A percentile compares a stretch with the other conserved stretches of the same genome.
These are phyloP conservation scores for Macrosoma leucophasiata DNA, from an alignment of 2,888 invertebrate species.

Conservation along the genomic window DNA sequence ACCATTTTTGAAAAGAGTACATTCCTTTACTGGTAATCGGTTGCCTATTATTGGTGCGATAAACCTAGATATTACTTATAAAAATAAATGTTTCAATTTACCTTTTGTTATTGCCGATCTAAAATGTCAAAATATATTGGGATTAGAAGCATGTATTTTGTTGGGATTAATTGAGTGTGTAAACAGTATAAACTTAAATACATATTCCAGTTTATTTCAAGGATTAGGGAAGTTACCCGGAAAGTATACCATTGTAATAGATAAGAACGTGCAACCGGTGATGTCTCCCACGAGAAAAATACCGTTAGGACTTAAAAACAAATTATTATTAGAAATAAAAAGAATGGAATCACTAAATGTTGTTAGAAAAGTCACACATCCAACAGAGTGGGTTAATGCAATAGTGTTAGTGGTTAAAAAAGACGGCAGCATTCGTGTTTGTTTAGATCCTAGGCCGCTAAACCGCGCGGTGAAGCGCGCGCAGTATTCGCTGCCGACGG, in stretches of 20 bases:
- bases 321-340: slow-evolving; percentile 14
- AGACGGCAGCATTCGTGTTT: slow-evolving; percentile 18
- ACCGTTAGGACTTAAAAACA: slow-evolving; percentile 25
- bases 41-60: too few relatives aligned
- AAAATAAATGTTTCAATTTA: too few relatives aligned
- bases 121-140: too few relatives aligned
- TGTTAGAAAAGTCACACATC: slow-evolving; percentile 19
- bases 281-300: slow-evolving; percentile 25
- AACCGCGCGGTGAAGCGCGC: slow-evolving; percentile 22
- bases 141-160: not conserved
- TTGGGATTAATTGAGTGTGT: not conserved
- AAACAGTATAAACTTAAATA: slow-evolving; percentile 3
- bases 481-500: slow-evolving; percentile 20
- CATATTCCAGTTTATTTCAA: slow-evolving; percentile 22
- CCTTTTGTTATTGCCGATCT: too few relatives aligned
- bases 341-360: slow-evolving; percentile 18
- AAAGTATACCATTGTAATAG: slow-evolving; percentile 21
- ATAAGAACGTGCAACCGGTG: slow-evolving; percentile 17
- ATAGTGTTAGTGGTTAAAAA: slow-evolving; percentile 26
- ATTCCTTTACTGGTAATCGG: too few relatives aligned
- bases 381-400: slow-evolving; percentile 25
- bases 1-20: too few relatives aligned
- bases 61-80: too few relatives aligned
- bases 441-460: slow-evolving; percentile 22
- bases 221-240: slow-evolving; percentile 25